Evolutionary conservation across 2,797 vertebrate genomes (phyloP).

Genomic region (Diplodus puntazzo): DNA sequence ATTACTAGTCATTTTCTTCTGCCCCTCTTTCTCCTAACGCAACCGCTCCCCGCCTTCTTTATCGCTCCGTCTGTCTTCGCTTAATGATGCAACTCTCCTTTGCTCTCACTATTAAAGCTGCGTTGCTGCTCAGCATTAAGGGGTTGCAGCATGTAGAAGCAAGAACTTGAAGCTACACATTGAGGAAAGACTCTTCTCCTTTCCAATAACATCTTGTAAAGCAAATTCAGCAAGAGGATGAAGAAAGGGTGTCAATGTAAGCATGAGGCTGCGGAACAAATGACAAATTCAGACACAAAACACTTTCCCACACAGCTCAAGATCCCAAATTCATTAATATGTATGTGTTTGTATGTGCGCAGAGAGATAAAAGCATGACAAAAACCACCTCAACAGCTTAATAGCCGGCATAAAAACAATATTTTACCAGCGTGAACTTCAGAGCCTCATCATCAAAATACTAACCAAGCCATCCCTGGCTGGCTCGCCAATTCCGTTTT

Average conservation of each 20-base stretch:
- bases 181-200: not conserved
- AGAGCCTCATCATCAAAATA: slow-evolving; percentile 48
- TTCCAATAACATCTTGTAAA: not conserved
- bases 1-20: not conserved
- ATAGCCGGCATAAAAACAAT: slow-evolving; percentile 8
- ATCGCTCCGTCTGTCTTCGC: not conserved
- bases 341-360: slow-evolving; percentile 6
- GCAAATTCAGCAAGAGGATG: not conserved
- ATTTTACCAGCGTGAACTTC: slow-evolving; percentile 34
- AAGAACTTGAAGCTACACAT: too few relatives aligned
- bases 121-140: not conserved
- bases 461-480: slow-evolving; percentile 26
- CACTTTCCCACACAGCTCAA: not conserved
- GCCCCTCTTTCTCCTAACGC: not conserved
- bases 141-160: not conserved
- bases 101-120: slow-evolving; percentile 9
- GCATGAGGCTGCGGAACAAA: not conserved
- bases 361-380: slow-evolving; percentile 37
- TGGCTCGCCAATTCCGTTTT: slow-evolving; percentile 20
- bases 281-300: not conserved
- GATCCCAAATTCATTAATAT: slow-evolving; percentile 27
- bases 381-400: slow-evolving; percentile 1
- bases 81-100: not conserved
- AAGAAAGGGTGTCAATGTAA: not conserved
- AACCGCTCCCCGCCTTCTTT: not conserved